Percentiles rank a stretch among this genome's conserved stretches.
Conservation (phyloP, 2,888 invertebrate species). For the Listrodromus nycthemerus region DNA sequence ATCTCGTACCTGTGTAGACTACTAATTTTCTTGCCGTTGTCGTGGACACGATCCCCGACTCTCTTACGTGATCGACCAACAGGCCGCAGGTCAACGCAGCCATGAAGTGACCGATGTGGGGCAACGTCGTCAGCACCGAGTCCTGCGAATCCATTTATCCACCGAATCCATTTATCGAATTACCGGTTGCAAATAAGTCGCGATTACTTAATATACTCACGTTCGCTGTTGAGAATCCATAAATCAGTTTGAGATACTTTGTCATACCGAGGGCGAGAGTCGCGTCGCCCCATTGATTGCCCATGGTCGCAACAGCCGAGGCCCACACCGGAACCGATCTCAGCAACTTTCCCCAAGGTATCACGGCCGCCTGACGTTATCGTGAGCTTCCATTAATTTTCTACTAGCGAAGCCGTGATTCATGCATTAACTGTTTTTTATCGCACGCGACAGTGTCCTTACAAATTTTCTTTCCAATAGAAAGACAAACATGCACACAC, state of each 20-base stretch:
- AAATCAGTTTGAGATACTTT: constrained; percentile 87
- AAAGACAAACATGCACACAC: not conserved
- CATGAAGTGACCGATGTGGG: constrained; percentile 87
- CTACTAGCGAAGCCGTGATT: constrained; percentile 1
- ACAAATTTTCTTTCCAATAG: not conserved
- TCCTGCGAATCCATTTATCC: constrained; percentile 83
- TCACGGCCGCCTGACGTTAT: constrained; percentile 80
- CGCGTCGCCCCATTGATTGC: constrained; percentile 87
- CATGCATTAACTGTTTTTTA: not conserved
- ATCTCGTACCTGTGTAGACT: constrained; percentile 85
- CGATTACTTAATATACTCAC: constrained; percentile 79
- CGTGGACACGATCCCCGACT: constrained; percentile 86
- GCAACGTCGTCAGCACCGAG: constrained; percentile 86
- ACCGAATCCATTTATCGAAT: not conserved
- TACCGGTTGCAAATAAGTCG: not conserved
- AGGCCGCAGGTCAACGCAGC: constrained; percentile 86
- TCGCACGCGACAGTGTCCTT: no score
- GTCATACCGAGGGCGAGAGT: constrained; percentile 87
- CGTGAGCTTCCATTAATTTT: constrained; percentile 27
- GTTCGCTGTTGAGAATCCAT: constrained; percentile 87
- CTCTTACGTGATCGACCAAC: constrained; percentile 86
- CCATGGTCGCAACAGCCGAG: constrained; percentile 86
- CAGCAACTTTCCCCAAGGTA: constrained; percentile 86
- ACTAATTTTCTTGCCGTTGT: constrained; percentile 87
- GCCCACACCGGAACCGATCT: constrained; percentile 87